Conservation (phyloP, 2,797 vertebrate species). For the Clamator glandarius region DNA sequence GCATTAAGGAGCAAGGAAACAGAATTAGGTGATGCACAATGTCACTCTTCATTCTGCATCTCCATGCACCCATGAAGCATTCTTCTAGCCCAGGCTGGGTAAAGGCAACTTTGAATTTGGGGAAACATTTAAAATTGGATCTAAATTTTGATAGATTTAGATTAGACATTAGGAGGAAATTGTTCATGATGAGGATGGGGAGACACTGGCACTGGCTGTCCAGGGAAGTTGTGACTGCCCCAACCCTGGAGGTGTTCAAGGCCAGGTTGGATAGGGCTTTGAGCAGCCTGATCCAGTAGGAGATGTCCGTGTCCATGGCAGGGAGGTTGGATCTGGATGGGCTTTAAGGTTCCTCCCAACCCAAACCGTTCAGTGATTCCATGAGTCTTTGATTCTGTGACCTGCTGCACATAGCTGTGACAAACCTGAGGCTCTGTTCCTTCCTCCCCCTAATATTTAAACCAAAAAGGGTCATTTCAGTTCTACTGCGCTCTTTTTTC, state of each 20-base stretch:
- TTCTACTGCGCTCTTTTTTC: not conserved
- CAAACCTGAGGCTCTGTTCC: not conserved
- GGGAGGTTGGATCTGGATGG: too few species aligned
- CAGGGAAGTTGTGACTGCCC: too few species aligned
- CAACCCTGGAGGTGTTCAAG: too few species aligned
- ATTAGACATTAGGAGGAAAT: too few species aligned
- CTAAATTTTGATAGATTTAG: not conserved
- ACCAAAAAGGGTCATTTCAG: not conserved
- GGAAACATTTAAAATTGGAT: not conserved
- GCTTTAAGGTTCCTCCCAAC: too few species aligned
- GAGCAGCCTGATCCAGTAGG: too few species aligned
- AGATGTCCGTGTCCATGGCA: too few species aligned
- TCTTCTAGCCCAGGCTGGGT: not conserved
- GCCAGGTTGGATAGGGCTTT: too few species aligned
- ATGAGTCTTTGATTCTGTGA: too few species aligned
- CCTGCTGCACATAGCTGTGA: not conserved
- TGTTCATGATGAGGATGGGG: too few species aligned
- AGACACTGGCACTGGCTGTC: too few species aligned
- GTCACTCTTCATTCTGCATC: fast-evolving
- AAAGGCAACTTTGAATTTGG: not conserved
- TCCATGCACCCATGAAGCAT: not conserved
- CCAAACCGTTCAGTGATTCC: too few species aligned
- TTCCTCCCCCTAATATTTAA: not conserved
- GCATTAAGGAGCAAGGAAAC: not conserved
- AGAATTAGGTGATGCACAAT: not conserved